Percentiles rank a stretch among this genome's conserved stretches.
These are phyloP conservation scores for Amiota minor DNA, from an alignment of 2,888 invertebrate genomes.

Conservation along the genomic window DNA sequence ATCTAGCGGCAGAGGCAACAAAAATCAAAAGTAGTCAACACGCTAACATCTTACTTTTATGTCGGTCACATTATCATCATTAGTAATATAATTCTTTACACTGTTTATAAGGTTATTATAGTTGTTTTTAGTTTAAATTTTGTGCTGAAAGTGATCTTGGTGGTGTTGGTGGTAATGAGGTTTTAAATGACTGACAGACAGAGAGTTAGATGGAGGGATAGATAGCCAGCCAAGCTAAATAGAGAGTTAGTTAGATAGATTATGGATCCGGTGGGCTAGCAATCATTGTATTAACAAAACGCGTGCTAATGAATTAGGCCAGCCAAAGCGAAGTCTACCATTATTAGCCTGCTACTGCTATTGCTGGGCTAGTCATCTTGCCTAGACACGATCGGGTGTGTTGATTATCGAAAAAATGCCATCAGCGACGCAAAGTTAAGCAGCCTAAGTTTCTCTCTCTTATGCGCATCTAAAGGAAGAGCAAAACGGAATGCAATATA, in stretches of 20 bases:
- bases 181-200: not conserved
- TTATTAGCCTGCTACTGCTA: not conserved
- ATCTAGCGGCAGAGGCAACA: no score
- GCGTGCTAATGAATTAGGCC: conserved; percentile 26
- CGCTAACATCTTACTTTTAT: not conserved
- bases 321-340: not conserved
- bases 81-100: not conserved
- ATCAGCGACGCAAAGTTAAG: not conserved
- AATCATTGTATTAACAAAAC: conserved; percentile 21
- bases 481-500: no score
- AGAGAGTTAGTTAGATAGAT: not conserved
- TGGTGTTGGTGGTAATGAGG: conserved; percentile 4
- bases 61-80: conserved; percentile 9
- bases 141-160: conserved; percentile 2
- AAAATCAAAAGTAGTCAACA: not conserved
- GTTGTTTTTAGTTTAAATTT: not conserved
- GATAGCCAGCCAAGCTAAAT: not conserved
- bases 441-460: no score
- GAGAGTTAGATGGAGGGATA: no score
- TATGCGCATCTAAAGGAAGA: no score
- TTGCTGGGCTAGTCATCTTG: no score
- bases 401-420: not conserved
- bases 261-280: not conserved
- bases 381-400: no score
- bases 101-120: not conserved